These are phyloP conservation scores for Cirrhinus molitorella DNA, from an alignment of 2,797 vertebrate species.

Conservation along the genomic window DNA sequence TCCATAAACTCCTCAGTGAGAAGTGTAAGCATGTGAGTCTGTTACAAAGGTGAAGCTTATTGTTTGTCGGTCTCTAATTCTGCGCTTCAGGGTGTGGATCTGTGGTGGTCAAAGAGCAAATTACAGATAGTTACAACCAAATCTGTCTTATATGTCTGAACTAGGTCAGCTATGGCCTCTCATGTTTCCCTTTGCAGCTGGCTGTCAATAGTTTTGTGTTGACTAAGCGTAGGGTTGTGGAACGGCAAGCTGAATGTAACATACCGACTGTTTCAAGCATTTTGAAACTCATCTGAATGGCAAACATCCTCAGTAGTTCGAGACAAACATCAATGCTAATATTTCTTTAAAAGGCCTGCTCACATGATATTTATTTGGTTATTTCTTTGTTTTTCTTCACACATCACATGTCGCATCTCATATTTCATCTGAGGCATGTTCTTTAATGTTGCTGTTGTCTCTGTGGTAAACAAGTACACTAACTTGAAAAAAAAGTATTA, in stretches of 20 bases:
- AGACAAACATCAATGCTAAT: neutral
- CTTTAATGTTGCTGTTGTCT: neutral
- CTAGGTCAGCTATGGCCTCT: conserved; percentile 13
- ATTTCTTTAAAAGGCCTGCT: neutral
- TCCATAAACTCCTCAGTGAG: neutral
- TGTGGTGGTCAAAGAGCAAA: conserved; percentile 5
- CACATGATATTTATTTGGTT: neutral
- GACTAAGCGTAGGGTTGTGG: conserved; percentile 20
- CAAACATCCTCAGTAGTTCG: neutral
- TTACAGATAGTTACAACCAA: neutral
- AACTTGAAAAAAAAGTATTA: neutral
- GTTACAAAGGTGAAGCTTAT: neutral
- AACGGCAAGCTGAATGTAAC: neutral
- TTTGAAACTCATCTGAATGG: neutral
- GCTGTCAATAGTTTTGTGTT: conserved; percentile 9
- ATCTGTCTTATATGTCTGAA: conserved; percentile 19
- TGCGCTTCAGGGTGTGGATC: conserved; percentile 3
- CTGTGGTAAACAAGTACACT: neutral
- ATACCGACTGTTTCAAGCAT: neutral
- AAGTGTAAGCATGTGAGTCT: neutral
- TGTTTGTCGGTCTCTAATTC: neutral
- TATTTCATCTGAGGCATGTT: conserved; percentile 19
- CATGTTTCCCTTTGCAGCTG: neutral
- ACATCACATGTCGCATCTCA: conserved; percentile 9
- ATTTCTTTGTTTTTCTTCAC: neutral